Evolutionary conservation across 2,113 vertebrate species (phyloP), one percentile per base, ranked within the genome.

Genomic region (Peromyscus polionotus): DNA sequence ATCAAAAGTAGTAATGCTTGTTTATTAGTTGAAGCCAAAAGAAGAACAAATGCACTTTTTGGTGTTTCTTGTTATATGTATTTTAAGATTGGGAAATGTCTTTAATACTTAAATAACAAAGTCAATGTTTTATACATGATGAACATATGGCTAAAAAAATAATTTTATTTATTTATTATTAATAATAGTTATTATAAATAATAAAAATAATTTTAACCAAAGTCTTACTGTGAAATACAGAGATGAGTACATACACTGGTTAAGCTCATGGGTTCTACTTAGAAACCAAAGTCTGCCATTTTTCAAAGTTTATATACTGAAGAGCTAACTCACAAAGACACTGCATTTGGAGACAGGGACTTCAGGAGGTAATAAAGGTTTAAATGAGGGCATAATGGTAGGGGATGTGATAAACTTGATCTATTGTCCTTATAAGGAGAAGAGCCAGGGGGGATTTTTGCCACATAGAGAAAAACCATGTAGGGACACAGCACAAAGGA

Each of bases 21-120:
- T 73, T 92, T 81, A 39, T 54, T 72, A 57, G 70, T 67, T 33
- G 54, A 96, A 89, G 19, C 9, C 20, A 86, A 70, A 88, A 92
- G 79, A 95, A 75, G 77, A 93, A 70, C 88, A 54, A 77, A 2
- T 90, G 31, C 16, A 70, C 61, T 67, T 57, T 57, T 88, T 16
- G 24, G 4, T 65, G 28, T 96, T 73, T 87, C 61, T 68, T 72
- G 48, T 63, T 4, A 7, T 76, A 45, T 36, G 33, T 33, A 14
- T 39, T 73, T 75, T 11, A 75, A 80, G 24, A 65, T 16, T 83
- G 5, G 26, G 31, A 68, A 36, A 90, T 57, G 28, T 68, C n/a
- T 96, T 96, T 75, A 61, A 96, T 94, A 84, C 68, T 11, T 45
- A 31, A 63, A 54, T 24, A 54, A 36, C 0, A 7, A 70, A 61